These are phyloP conservation scores for Ernsta delagoae DNA, from an alignment of 2,888 invertebrate species.

Conservation along the genomic window DNA sequence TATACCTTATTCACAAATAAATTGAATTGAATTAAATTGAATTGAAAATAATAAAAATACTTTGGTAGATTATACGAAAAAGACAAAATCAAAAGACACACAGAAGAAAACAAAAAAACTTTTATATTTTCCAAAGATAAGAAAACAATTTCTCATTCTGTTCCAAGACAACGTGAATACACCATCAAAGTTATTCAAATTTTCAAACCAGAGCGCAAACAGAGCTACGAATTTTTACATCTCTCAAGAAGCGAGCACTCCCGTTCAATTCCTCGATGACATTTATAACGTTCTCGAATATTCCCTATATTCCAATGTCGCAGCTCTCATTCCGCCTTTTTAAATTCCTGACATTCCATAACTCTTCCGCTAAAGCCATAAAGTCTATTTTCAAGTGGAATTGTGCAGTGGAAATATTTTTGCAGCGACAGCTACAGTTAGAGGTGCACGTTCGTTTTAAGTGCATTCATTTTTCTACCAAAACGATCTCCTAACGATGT, in stretches of 20 bases:
- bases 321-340: slow-evolving; percentile 33
- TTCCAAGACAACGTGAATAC: not conserved
- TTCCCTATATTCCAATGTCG: slow-evolving; percentile 37
- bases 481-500: slow-evolving; percentile 44
- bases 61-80: too few relatives aligned
- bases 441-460: slow-evolving; percentile 45
- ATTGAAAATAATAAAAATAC: too few relatives aligned
- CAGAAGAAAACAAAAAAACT: not conserved
- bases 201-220: slow-evolving; percentile 26
- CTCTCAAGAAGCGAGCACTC: slow-evolving; percentile 27
- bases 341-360: slow-evolving; percentile 30
- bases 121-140: not conserved
- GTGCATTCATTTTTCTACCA: slow-evolving; percentile 47
- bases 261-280: slow-evolving; percentile 33
- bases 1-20: too few relatives aligned
- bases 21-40: too few relatives aligned
- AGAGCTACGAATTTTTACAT: slow-evolving; percentile 12
- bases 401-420: slow-evolving; percentile 32
- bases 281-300: slow-evolving; percentile 33
- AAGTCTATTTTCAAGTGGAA: slow-evolving; percentile 32
- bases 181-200: slow-evolving; percentile 21
- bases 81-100: too few relatives aligned
- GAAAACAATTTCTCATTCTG: not conserved
- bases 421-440: slow-evolving; percentile 41
- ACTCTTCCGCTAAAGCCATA: slow-evolving; percentile 27